phyloP scores from a whole-genome alignment of 2,797 vertebrate genomes.

The Phoxinus dragarum region DNA sequence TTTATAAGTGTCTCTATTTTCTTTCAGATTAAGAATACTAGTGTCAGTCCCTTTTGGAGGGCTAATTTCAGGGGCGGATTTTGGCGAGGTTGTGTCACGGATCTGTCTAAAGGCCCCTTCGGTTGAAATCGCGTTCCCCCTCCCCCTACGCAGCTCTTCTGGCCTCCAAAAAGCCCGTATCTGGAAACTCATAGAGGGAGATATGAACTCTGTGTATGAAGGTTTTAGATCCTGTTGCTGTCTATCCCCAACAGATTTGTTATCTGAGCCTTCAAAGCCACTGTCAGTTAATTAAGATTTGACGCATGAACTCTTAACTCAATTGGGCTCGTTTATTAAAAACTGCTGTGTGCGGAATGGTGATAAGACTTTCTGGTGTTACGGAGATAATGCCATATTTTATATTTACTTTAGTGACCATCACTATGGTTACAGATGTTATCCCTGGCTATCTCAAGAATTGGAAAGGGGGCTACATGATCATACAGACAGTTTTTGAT shows the following conservation, averaged over 20 bases:
- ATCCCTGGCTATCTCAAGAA: neutral
- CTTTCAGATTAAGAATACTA: neutral
- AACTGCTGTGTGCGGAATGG: neutral
- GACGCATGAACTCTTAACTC: neutral
- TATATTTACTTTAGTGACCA: constrained; percentile 45
- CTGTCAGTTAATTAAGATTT: constrained; percentile 27
- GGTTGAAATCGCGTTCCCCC: too few species aligned
- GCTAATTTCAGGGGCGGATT: neutral
- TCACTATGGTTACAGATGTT: neutral
- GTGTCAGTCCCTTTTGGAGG: constrained; percentile 4
- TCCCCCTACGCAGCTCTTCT: too few species aligned
- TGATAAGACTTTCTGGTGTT: constrained; percentile 34
- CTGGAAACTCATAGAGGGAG: neutral
- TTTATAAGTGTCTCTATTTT: neutral
- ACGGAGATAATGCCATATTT: constrained; percentile 53
- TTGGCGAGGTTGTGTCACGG: too few species aligned
- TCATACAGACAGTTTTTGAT: neutral
- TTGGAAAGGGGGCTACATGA: neutral
- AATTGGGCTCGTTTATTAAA: constrained; percentile 7
- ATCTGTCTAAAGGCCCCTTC: neutral
- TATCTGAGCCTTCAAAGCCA: constrained; percentile 11
- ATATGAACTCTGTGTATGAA: constrained; percentile 17
- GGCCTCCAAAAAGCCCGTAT: neutral
- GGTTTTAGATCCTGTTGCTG: neutral
- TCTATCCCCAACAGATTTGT: neutral